Evolutionary conservation across 2,113 vertebrate genomes (phyloP).

Genomic region (Trematomus loennbergii): DNA sequence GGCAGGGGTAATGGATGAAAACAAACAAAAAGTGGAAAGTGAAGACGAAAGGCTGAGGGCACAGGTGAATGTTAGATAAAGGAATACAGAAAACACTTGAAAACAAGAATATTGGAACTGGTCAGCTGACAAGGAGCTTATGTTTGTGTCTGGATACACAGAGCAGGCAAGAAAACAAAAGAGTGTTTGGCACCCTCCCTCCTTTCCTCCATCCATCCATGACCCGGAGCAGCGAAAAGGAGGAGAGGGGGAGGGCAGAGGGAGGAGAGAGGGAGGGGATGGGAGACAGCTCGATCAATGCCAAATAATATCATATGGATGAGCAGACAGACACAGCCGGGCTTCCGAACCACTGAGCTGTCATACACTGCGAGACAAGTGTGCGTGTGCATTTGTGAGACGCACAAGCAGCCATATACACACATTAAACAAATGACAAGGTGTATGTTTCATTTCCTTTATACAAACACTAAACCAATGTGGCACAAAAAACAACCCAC

Average conservation of each 20-base stretch:
- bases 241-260: slow-evolving; percentile 66
- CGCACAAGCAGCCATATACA: slow-evolving; percentile 2
- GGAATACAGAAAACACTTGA: neutral
- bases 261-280: slow-evolving; percentile 70
- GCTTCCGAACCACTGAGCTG: slow-evolving; percentile 59
- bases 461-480: slow-evolving; percentile 9
- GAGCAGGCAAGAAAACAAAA: slow-evolving; percentile 28
- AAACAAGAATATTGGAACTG: slow-evolving; percentile 21
- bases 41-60: neutral
- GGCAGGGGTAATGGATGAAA: slow-evolving; percentile 31
- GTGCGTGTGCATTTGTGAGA: slow-evolving; percentile 15
- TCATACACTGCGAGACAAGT: slow-evolving; percentile 37
- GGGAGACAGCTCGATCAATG: slow-evolving; percentile 74
- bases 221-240: slow-evolving; percentile 44
- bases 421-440: slow-evolving; percentile 36
- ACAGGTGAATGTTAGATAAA: slow-evolving; percentile 40
- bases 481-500: neutral
- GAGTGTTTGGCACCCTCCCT: slow-evolving; percentile 38
- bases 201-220: slow-evolving; percentile 32
- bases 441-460: neutral
- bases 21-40: slow-evolving; percentile 25
- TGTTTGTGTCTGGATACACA: slow-evolving; percentile 19
- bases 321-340: slow-evolving; percentile 58
- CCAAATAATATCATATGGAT: slow-evolving; percentile 81
- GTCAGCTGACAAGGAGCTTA: slow-evolving; percentile 35